Conservation (phyloP, 2,888 invertebrate genomes). For the Megaustenia siamemsis region DNA sequence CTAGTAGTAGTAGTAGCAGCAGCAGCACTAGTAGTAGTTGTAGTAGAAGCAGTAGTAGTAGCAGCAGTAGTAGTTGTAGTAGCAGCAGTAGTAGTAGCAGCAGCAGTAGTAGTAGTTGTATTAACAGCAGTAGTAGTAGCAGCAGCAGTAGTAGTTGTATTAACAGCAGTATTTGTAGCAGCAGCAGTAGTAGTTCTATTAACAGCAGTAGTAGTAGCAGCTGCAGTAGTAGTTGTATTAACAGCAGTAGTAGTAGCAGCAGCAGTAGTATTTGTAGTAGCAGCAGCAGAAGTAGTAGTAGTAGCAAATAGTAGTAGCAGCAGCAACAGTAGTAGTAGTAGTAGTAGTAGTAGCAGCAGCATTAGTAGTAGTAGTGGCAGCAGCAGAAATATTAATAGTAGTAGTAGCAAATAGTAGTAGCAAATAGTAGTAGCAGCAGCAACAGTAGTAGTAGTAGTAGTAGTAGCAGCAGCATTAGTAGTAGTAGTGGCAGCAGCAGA, state of each 20-base stretch:
- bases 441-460: slow-evolving; percentile 1
- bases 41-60: too few relatives aligned
- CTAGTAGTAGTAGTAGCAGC: not conserved
- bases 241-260: too few relatives aligned
- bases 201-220: too few relatives aligned
- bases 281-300: not conserved
- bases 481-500: not conserved
- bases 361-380: not conserved
- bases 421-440: not conserved
- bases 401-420: not conserved
- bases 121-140: slow-evolving; percentile 10
- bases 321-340: not conserved
- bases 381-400: not conserved
- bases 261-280: too few relatives aligned
- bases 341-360: too few relatives aligned
- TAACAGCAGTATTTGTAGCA: not conserved
- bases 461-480: not conserved
- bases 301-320: slow-evolving; percentile 7
- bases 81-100: too few relatives aligned
- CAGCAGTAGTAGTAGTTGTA: not conserved
- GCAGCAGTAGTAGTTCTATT: not conserved
- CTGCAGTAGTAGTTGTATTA: too few relatives aligned
- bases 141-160: slow-evolving; percentile 7
- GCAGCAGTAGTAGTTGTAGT: too few relatives aligned
- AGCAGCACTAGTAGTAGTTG: too few relatives aligned